A percentile compares a stretch with the other conserved stretches of the same genome.
phyloP scores from a whole-genome alignment of 2,113 vertebrate genomes.

The Sterna hirundo region DNA sequence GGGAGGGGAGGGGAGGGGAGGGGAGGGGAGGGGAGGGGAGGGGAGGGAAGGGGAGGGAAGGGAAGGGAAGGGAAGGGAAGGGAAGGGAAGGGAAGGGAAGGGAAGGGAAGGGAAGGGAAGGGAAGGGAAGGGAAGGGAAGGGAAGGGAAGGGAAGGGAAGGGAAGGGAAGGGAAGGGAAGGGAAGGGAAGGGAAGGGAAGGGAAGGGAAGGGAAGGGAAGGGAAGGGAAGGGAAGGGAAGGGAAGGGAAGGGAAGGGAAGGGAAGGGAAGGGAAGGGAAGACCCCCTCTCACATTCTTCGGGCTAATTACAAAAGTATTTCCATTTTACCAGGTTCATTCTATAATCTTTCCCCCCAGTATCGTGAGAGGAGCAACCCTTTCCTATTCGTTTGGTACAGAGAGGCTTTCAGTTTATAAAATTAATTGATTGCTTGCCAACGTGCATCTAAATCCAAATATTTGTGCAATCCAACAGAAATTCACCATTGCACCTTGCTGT shows the following conservation, averaged over 20 bases:
- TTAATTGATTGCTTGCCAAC: neutral
- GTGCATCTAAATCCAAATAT: constrained; percentile 25
- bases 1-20: too few relatives aligned
- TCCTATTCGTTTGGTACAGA: neutral
- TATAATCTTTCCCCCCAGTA: neutral
- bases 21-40: too few relatives aligned
- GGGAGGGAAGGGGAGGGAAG: too few relatives aligned
- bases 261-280: neutral
- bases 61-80: too few relatives aligned
- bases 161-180: too few relatives aligned
- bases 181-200: too few relatives aligned
- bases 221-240: neutral
- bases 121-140: too few relatives aligned
- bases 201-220: too few relatives aligned
- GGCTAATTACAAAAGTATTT: neutral
- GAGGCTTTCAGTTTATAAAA: neutral
- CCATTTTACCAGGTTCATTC: neutral
- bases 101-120: too few relatives aligned
- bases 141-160: too few relatives aligned
- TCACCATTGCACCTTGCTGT: neutral
- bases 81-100: too few relatives aligned
- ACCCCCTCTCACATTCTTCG: neutral
- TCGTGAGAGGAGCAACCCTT: neutral
- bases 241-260: neutral
- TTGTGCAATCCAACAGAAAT: constrained; percentile 11